Base-by-base conservation (phyloP, 1,140 invertebrate species). In the Atopsyche davidsoni region DNA sequence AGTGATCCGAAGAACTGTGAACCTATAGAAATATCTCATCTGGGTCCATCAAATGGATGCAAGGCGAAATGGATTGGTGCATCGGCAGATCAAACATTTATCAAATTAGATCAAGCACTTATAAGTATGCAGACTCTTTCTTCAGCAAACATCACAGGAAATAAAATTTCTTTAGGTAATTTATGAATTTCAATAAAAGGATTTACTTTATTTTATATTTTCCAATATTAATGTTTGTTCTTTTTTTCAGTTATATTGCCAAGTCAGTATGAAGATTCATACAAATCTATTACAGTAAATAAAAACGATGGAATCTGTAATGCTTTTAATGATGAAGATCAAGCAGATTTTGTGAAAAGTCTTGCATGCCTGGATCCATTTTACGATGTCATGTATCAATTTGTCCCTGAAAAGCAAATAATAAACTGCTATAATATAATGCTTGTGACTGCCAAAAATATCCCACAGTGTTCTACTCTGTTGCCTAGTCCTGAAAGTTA, bases 1-100 rank as follows among this genome's bases (percentile, higher is more conserved):
- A 21, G 1, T 95, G 92, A 89, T 85, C 89, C 63, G 80, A 86
- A 46, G 79, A 84, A 17, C 92, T n/a, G n/a, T n/a, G n/a, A n/a
- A n/a, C n/a, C 93, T 1, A 88, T 83, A 4, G 71, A 80, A 14
- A 83, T 97, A 7, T 83, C 89, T 9, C 82, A 88, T 34, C 75
- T 91, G 35, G 89, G 89, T 0, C 80, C 85, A 0, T 76, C 79
- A 35, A 80, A 81, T 74, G 86, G 82, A 4, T 81, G 90, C 57
- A 81, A 88, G 62, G 94, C 92, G 0, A 92, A 89, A 2, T 96
- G 92, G 92, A 80, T 98, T 21, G 86, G 87, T 2, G 94, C 94
- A 14, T 91, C 90, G 22, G 92, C 89, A 1, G 94, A 98, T 74
- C 89, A 95, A 67, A 98, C 95, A 2, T 96, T 91, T 60, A 75